Base-by-base conservation (phyloP, 2,113 vertebrate genomes). In the Callithrix jacchus region DNA sequence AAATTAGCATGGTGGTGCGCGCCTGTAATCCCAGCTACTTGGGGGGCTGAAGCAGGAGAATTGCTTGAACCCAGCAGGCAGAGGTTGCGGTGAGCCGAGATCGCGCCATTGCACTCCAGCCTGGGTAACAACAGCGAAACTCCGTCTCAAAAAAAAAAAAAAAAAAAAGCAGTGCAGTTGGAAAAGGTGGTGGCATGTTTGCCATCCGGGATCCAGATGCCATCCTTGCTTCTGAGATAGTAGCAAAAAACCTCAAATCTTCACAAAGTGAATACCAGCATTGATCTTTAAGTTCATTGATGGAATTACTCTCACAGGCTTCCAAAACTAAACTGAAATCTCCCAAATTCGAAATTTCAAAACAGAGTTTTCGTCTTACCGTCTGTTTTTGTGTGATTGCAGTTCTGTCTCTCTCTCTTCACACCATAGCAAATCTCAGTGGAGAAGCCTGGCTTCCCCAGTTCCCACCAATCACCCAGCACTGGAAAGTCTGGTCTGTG, bases 381-480 rank as follows among this genome's bases (percentile, higher is more conserved):
- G 4, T n/a, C 25, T 2, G 2, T 20, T 32, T 40, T 35, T 54
- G 7, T 32, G 17, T 79, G 52, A 56, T 5, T 2, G 42, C 18
- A n/a, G 17, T 32, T 21, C 14, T 12, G 2, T 81, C 54, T 83
- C 32, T 73, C 25, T 74, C 66, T 61, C 37, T 40, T 14, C 13
- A 47, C 27, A 20, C 11, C 45, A 30, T 13, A 30, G 87, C 74
- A 17, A 30, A 49, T 70, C 40, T 86, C 66, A 49, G 21, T 10
- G 11, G 14, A 40, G 37, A 40, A 64, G 40, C 2, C 8, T 47
- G 6, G 13, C 30, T n/a, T 27, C 5, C 21, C 83, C 27, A 21
- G n/a, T 30, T 56, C 35, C 37, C 32, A 8, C 2, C 17, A 9
- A 16, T 1, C 0, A 0, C 11, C 79, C 32, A 45, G 56, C n/a